Evolutionary conservation across 2,888 invertebrate genomes (phyloP), one percentile per base, ranked within the genome.

Genomic region (Busseola fusca): DNA sequence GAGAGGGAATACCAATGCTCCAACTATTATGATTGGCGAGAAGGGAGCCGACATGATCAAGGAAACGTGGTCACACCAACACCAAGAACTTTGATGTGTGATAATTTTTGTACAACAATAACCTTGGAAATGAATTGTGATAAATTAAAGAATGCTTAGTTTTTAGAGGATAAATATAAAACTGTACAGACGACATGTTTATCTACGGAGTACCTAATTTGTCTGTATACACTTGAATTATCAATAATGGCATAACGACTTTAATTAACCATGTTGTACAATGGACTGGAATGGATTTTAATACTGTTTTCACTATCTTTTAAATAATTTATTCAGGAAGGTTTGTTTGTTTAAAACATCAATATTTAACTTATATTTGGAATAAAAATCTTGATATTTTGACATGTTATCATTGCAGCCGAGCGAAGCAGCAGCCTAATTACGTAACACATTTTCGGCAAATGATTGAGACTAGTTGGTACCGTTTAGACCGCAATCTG

Each of bases 11-110:
- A 97, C 96, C 0, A 96, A 97, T 84, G 96, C 97, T 0, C 96
- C 97, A 0, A 91, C 93, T 9, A 96, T 97, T 60, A 97, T 97
- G 97, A 97, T 97, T 69, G 97, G 95, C 0, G 97, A 97, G 84
- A 97, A 96, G 86, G 97, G 96, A 1, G 96, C 97, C 0, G 97
- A 97, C 81, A 93, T 97, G 90, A 96, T 97, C 45, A 97, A 96
- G 77, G 89, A 95, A 71, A 93, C 96, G 67, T 97, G 96, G 96
- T 67, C 87, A 27, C 64, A 79, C 0, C 82, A 84, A 73, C 91
- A 93, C 45, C 86, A 72, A 18, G 92, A 93, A 86, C 78, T 93
- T 25, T 93, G 69, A 88, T 73, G 27, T 27, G 48, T 37, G 59
- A 48, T 56, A 45, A 64, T 7, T 42, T 67, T 42, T 58, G 72